Evolutionary conservation across 2,113 vertebrate species (phyloP).

Genomic region (Chauna torquata): DNA sequence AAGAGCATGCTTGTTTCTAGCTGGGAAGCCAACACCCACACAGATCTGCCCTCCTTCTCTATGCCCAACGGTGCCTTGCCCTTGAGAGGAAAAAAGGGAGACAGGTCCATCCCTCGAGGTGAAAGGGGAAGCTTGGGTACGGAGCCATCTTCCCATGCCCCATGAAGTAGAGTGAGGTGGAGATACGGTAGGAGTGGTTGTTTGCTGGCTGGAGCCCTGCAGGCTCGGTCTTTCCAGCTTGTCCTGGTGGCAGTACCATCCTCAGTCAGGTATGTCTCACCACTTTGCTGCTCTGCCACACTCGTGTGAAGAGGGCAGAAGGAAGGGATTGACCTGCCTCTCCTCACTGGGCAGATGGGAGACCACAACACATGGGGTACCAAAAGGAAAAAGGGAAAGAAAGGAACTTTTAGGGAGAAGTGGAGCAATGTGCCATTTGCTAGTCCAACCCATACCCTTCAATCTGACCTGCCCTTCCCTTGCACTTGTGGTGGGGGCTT

Average conservation of each 20-base stretch:
- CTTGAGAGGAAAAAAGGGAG: neutral
- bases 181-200: neutral
- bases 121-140: neutral
- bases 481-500: neutral
- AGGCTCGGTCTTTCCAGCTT: neutral
- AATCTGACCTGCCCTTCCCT: neutral
- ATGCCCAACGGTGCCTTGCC: rapidly evolving
- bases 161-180: neutral
- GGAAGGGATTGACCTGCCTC: neutral
- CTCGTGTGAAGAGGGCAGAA: neutral
- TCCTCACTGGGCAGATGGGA: neutral
- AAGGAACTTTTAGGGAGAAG: neutral
- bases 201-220: neutral
- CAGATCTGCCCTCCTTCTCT: neutral
- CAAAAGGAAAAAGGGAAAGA: neutral
- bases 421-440: neutral
- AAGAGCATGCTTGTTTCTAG: neutral
- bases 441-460: neutral
- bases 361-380: neutral
- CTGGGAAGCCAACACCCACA: neutral
- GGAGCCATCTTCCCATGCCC: neutral
- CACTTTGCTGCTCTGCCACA: neutral
- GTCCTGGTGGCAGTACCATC: neutral
- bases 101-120: neutral
- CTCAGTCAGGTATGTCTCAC: neutral